Evolutionary conservation across 1,140 invertebrate genomes (phyloP).

Genomic region (Hormaphis cornu): DNA sequence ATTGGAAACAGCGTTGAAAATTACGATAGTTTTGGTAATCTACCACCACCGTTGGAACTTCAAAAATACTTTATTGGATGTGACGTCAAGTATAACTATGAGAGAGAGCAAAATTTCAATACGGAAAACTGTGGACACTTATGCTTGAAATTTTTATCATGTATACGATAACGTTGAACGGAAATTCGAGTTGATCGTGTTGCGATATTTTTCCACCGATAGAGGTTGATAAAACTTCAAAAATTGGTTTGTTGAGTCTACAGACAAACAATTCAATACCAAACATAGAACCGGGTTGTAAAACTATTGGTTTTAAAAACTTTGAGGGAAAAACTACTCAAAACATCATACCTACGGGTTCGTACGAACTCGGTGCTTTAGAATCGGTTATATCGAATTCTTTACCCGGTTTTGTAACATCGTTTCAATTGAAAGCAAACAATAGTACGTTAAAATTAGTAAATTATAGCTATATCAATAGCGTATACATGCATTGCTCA

Average conservation of each 20-base stretch:
- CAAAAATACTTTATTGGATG: conserved; percentile 37
- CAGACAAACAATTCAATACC: too few species aligned
- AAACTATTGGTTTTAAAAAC: neutral
- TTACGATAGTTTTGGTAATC: neutral
- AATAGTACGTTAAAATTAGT: neutral
- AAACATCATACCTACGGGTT: conserved; percentile 20
- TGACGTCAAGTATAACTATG: conserved; percentile 37
- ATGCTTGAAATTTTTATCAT: conserved; percentile 36
- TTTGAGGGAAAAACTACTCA: too few species aligned
- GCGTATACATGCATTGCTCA: too few species aligned
- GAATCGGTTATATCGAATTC: neutral
- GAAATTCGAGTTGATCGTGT: conserved; percentile 27
- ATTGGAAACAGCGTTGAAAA: neutral
- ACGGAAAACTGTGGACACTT: conserved; percentile 37
- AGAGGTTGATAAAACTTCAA: conserved; percentile 33
- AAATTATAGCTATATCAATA: too few species aligned
- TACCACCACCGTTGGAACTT: conserved; percentile 33
- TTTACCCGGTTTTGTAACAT: neutral
- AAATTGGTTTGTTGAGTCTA: too few species aligned
- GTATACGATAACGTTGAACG: conserved; percentile 16
- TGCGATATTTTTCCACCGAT: conserved; percentile 36
- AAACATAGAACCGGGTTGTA: neutral
- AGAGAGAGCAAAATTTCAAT: conserved; percentile 36
- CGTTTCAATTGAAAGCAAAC: neutral
- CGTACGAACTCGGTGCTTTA: conserved; percentile 12